A percentile compares a stretch with the other conserved stretches of the same genome.
These are phyloP conservation scores for Hyles vespertilio DNA, from an alignment of 1,140 invertebrate genomes.

Conservation along the genomic window DNA sequence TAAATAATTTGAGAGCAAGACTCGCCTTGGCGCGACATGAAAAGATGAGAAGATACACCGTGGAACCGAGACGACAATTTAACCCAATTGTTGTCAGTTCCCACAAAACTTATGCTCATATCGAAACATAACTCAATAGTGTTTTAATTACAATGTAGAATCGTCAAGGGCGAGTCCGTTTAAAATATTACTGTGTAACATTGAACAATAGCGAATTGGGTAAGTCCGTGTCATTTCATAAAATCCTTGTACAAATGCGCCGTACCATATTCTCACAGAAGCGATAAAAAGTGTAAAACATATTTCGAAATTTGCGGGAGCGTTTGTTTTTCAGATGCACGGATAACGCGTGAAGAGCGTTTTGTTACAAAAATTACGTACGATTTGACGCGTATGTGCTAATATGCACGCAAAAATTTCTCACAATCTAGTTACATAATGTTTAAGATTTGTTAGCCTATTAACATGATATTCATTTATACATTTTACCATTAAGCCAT, in stretches of 20 bases:
- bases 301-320: conserved; percentile 10
- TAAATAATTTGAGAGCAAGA: no score
- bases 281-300: conserved; percentile 31
- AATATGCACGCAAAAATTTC: no score
- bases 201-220: conserved; percentile 49
- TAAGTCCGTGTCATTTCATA: conserved; percentile 54
- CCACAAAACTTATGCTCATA: conserved; percentile 22
- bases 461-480: no score
- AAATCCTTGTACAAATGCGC: conserved; percentile 37
- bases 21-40: no score
- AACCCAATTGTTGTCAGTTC: conserved; percentile 10
- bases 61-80: conserved; percentile 4
- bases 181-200: conserved; percentile 31
- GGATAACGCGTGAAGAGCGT: no score
- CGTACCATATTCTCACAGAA: conserved; percentile 34
- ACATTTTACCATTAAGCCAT: no score
- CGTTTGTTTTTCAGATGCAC: no score
- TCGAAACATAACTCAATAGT: conserved; percentile 21
- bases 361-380: no score
- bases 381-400: no score
- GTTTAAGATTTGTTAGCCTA: no score
- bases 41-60: no score
- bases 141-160: conserved; percentile 38
- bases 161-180: conserved; percentile 39
- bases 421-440: no score